Evolutionary conservation across 2,797 vertebrate species (phyloP).

Genomic region (Gambusia yucatana): DNA sequence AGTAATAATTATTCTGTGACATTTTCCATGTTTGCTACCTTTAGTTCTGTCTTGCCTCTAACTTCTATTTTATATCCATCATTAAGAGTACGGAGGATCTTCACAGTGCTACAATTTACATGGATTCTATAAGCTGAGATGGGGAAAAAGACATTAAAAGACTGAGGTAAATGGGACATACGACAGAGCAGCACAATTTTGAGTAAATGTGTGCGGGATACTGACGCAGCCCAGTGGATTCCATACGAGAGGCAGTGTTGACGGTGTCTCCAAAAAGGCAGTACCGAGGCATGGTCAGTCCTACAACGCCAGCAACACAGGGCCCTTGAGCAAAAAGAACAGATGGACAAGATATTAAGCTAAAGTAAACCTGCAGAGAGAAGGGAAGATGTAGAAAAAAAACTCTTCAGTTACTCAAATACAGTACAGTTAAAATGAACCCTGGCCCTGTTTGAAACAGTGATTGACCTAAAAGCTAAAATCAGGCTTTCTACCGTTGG

Average conservation of each 20-base stretch:
- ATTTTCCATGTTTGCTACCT: conserved; percentile 66
- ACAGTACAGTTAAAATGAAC: background rate
- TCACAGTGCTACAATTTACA: conserved; percentile 83
- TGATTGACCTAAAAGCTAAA: background rate
- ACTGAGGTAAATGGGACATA: background rate
- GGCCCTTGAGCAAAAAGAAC: conserved; percentile 68
- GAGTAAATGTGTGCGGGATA: background rate
- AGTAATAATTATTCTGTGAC: background rate
- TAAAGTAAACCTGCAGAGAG: background rate
- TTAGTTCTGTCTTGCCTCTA: conserved; percentile 84
- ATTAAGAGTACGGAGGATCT: conserved; percentile 82
- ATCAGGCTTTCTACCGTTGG: background rate
- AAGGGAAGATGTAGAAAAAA: background rate
- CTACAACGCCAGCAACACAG: conserved; percentile 87
- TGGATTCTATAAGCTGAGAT: conserved; percentile 87
- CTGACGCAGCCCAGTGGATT: conserved; percentile 88
- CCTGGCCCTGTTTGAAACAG: background rate
- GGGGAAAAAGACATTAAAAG: background rate
- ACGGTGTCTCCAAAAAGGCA: conserved; percentile 90
- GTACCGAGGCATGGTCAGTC: conserved; percentile 88
- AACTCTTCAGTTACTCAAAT: background rate
- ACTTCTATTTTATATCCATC: conserved; percentile 85
- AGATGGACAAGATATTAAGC: background rate
- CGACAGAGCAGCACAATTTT: background rate
- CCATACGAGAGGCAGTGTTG: conserved; percentile 90